A percentile compares a stretch with the other conserved stretches of the same genome.
phyloP scores from a whole-genome alignment of 2,113 vertebrate species.

The Calyptomena viridis region DNA sequence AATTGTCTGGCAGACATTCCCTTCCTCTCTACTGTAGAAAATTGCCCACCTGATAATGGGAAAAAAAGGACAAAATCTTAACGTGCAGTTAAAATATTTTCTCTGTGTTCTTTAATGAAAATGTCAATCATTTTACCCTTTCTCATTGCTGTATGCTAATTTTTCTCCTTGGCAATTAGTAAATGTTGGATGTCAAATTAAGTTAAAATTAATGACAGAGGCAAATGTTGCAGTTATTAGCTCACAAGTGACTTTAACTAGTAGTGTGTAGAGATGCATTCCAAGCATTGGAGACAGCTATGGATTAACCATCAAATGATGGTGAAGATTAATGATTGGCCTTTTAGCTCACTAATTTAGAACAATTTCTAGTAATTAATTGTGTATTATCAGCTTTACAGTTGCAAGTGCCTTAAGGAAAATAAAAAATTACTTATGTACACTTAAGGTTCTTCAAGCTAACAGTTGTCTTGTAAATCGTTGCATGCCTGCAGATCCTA shows the following conservation, averaged over 20 bases:
- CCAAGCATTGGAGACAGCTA: slow-evolving; percentile 80
- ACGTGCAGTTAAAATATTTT: background rate
- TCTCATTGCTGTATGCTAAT: slow-evolving; percentile 38
- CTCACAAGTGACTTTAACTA: slow-evolving; percentile 71
- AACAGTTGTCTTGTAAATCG: slow-evolving; percentile 21
- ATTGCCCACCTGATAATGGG: background rate
- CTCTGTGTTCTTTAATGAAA: background rate
- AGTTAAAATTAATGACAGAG: slow-evolving; percentile 79
- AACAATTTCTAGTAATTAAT: slow-evolving; percentile 98
- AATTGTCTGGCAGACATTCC: background rate
- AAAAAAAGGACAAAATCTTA: background rate
- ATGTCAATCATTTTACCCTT: slow-evolving; percentile 45
- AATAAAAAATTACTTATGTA: slow-evolving; percentile 59
- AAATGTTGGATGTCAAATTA: slow-evolving; percentile 85
- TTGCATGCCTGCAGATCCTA: background rate
- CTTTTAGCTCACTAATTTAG: slow-evolving; percentile 95
- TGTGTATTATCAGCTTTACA: slow-evolving; percentile 89
- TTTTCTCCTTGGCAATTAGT: slow-evolving; percentile 75
- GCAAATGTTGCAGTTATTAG: slow-evolving; percentile 76
- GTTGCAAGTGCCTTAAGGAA: slow-evolving; percentile 80
- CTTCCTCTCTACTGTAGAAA: background rate
- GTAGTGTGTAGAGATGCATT: slow-evolving; percentile 79
- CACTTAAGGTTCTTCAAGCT: slow-evolving; percentile 19
- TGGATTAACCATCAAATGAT: slow-evolving; percentile 93
- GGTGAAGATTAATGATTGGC: slow-evolving; percentile 92